Evolutionary conservation across 2,797 vertebrate genomes (phyloP).

Genomic region (Acanthornis magna): DNA sequence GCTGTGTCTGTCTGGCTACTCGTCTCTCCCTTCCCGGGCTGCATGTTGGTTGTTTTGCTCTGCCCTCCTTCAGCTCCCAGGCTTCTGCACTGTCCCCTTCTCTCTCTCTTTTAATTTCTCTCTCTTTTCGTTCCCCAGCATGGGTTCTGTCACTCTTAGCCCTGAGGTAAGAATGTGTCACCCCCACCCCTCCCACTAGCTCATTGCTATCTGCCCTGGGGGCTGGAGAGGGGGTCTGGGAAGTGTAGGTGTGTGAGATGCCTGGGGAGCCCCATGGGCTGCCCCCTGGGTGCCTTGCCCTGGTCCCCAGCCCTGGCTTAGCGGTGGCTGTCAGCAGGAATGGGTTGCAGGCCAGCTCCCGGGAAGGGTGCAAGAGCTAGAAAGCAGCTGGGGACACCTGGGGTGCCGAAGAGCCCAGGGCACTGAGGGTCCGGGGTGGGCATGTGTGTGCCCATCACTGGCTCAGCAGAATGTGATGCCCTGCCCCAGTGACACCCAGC

Average conservation of each 20-base stretch:
- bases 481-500: not conserved
- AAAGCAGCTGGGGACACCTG: not conserved
- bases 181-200: constrained; percentile 10
- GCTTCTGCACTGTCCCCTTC: constrained; percentile 44
- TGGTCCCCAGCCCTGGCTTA: not conserved
- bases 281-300: not conserved
- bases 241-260: not conserved
- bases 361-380: not conserved
- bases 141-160: constrained; percentile 72
- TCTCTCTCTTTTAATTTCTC: constrained; percentile 65
- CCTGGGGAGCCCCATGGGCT: not conserved
- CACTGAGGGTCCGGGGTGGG: not conserved
- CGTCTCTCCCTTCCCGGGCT: not conserved
- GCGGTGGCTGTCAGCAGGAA: not conserved
- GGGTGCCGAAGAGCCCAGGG: not conserved
- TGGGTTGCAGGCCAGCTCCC: not conserved
- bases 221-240: not conserved
- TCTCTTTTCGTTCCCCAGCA: constrained; percentile 73
- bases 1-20: not conserved
- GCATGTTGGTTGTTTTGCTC: constrained; percentile 7
- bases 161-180: constrained; percentile 73
- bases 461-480: not conserved
- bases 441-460: not conserved
- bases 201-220: constrained; percentile 36
- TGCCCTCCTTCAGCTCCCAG: not conserved